Conservation (phyloP, 2,888 invertebrate genomes). For the Agrochola lychnidis region DNA sequence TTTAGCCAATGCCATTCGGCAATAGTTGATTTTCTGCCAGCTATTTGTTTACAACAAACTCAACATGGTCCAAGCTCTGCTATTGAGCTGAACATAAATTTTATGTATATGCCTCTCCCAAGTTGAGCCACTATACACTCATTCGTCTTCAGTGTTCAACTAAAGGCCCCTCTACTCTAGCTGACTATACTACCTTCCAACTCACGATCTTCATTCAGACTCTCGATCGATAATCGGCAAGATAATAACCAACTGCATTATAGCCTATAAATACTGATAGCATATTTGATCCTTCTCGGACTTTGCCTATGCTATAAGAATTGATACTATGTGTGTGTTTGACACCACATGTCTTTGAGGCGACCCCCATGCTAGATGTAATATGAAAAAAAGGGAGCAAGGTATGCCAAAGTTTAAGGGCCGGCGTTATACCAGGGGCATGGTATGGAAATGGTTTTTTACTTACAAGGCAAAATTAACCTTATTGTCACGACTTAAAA, state of each 20-base stretch:
- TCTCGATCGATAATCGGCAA: background rate
- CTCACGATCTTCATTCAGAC: background rate
- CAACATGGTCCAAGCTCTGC: background rate
- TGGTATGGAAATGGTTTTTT: background rate
- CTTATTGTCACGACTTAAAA: conserved; percentile 2
- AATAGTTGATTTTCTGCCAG: background rate
- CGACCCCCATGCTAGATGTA: conserved; percentile 38
- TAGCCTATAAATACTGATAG: background rate
- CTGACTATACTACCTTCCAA: background rate
- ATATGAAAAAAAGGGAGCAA: conserved; percentile 51
- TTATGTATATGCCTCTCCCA: too few species aligned
- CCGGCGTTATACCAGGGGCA: conserved; percentile 10
- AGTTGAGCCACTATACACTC: too few species aligned
- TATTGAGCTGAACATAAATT: background rate
- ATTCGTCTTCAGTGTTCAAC: background rate
- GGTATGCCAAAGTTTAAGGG: conserved; percentile 56
- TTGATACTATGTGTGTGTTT: conserved; percentile 49
- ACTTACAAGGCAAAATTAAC: background rate
- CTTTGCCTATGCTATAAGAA: conserved; percentile 8
- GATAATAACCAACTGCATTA: background rate
- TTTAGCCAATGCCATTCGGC: background rate
- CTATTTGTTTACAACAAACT: background rate
- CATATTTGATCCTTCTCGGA: background rate
- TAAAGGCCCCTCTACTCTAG: background rate
- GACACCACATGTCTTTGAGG: conserved; percentile 61